Conservation (phyloP, 2,113 vertebrate species). For the Petrocephalus microphthalmus region DNA sequence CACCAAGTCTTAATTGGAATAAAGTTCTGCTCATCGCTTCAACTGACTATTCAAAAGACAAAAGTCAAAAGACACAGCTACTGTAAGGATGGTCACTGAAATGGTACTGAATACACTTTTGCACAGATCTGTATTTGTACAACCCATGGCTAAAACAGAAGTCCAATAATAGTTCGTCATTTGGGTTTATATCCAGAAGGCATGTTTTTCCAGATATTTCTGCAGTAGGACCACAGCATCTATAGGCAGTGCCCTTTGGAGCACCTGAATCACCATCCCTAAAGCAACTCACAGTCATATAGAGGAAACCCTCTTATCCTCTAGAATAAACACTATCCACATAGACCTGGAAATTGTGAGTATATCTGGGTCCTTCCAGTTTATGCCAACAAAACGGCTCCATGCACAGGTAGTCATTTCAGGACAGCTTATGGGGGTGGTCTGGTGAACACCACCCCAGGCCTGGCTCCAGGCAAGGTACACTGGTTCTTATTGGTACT, state of each 20-base stretch:
- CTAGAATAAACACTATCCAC: too few relatives aligned
- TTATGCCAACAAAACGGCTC: not conserved
- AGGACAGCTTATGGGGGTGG: not conserved
- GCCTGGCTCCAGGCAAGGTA: not conserved
- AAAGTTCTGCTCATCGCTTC: not conserved
- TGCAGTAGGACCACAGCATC: too few relatives aligned
- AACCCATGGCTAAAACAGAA: not conserved
- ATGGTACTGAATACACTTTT: not conserved
- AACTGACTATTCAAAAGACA: not conserved
- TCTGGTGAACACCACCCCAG: not conserved
- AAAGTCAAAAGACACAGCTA: not conserved
- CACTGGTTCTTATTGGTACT: not conserved
- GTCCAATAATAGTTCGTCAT: not conserved
- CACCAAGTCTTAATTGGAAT: not conserved
- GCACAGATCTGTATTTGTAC: not conserved
- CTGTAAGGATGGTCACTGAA: not conserved
- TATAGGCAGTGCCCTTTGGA: too few relatives aligned
- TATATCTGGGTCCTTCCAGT: not conserved
- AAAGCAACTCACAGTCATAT: too few relatives aligned
- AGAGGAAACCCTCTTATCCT: too few relatives aligned
- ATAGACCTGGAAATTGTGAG: not conserved
- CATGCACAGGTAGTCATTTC: not conserved
- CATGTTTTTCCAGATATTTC: not conserved
- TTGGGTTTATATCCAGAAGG: not conserved
- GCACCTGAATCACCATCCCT: too few relatives aligned